A percentile compares a stretch with the other conserved stretches of the same genome.
Conservation (phyloP, 2,113 vertebrate species). For the Phoxinus phoxinus region DNA sequence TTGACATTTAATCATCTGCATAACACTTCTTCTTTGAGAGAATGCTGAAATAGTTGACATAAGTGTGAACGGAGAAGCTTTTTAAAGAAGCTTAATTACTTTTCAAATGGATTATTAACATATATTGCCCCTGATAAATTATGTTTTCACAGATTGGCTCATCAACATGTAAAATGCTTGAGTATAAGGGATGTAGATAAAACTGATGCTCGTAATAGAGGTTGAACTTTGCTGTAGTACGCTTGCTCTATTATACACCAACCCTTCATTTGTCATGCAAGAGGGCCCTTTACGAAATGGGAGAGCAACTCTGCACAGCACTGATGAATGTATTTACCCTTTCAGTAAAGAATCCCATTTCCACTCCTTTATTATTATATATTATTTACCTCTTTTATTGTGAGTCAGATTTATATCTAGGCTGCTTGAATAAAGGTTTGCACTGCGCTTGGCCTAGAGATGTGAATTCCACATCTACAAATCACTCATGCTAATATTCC, state of each 20-base stretch:
- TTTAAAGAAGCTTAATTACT: background rate
- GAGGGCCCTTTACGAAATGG: slow-evolving; percentile 38
- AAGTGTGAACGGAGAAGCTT: background rate
- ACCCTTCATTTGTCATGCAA: slow-evolving; percentile 53
- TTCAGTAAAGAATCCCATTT: slow-evolving; percentile 55
- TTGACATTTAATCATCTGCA: background rate
- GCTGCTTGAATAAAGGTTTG: slow-evolving; percentile 35
- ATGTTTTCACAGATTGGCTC: background rate
- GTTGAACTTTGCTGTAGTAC: background rate
- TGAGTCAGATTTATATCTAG: slow-evolving; percentile 36
- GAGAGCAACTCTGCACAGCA: slow-evolving; percentile 40
- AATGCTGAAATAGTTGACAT: background rate
- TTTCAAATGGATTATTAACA: background rate
- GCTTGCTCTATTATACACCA: slow-evolving; percentile 37
- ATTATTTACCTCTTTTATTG: slow-evolving; percentile 48
- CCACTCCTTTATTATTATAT: slow-evolving; percentile 49
- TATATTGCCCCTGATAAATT: background rate
- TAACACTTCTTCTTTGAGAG: background rate
- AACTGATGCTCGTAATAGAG: background rate
- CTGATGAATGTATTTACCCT: slow-evolving; percentile 60
- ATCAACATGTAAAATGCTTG: background rate
- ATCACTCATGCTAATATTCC: slow-evolving; percentile 12
- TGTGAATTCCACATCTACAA: slow-evolving; percentile 2
- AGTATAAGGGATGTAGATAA: slow-evolving; percentile 8
- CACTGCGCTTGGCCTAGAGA: background rate